phyloP scores from a whole-genome alignment of 2,113 vertebrate genomes.

The Pollimyrus isidori region DNA sequence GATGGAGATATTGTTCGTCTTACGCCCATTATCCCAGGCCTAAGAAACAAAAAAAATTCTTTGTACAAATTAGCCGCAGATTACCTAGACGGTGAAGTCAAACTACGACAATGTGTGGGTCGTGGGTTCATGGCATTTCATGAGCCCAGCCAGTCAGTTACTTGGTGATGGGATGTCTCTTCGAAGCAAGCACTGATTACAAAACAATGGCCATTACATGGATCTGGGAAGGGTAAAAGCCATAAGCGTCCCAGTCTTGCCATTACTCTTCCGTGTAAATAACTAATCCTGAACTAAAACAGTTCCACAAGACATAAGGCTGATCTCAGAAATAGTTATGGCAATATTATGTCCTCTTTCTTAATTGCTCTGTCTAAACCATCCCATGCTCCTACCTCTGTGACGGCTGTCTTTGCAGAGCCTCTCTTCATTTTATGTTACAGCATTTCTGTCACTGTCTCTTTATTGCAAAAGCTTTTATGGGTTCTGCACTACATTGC shows the following conservation, averaged over 20 bases:
- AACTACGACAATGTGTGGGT: neutral
- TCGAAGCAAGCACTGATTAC: slow-evolving; percentile 10
- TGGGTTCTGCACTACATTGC: neutral
- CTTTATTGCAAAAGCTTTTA: neutral
- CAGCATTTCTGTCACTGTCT: neutral
- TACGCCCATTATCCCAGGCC: slow-evolving; percentile 29
- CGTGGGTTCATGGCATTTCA: neutral
- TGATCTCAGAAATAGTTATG: neutral
- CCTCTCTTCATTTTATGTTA: neutral
- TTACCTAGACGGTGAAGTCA: neutral
- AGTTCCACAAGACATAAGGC: neutral
- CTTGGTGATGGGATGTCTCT: neutral
- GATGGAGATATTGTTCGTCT: slow-evolving; percentile 29
- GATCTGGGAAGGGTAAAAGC: neutral
- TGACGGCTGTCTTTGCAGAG: neutral
- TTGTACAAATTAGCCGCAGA: neutral
- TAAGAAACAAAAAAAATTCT: neutral
- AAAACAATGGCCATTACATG: neutral
- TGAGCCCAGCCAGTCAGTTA: neutral
- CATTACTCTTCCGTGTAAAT: neutral
- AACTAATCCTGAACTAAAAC: neutral
- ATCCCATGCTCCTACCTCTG: neutral
- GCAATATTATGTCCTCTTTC: neutral
- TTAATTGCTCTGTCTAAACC: neutral
- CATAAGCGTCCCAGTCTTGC: neutral